phyloP scores from a whole-genome alignment of 2,113 vertebrate genomes.

The Pangasianodon hypophthalmus region DNA sequence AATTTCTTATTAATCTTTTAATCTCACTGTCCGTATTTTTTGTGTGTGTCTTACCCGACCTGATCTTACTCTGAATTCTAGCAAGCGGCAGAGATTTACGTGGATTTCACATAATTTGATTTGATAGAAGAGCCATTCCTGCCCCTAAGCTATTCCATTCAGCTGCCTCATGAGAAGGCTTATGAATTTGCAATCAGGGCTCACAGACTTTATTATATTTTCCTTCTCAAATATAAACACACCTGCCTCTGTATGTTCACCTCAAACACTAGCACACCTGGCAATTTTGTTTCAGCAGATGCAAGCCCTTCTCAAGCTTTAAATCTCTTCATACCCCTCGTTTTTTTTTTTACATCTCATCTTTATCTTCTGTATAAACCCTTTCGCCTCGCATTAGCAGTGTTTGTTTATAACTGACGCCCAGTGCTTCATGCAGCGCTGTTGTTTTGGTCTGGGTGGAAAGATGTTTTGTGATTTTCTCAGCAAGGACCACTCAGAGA shows the following conservation, averaged over 20 bases:
- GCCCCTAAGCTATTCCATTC: not conserved
- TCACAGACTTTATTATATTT: constrained; percentile 15
- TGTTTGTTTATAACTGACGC: not conserved
- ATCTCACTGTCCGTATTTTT: not conserved
- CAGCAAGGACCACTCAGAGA: not conserved
- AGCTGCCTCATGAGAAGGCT: not conserved
- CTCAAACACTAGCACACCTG: constrained; percentile 3
- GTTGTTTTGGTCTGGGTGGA: not conserved
- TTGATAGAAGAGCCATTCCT: not conserved
- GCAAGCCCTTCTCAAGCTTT: not conserved
- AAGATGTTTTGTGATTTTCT: not conserved
- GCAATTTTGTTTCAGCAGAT: not conserved
- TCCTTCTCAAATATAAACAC: constrained; percentile 15
- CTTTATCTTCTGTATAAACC: not conserved
- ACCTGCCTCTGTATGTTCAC: constrained; percentile 6
- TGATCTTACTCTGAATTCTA: not conserved
- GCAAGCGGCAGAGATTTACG: not conserved
- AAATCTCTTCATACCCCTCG: not conserved
- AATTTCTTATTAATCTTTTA: no score
- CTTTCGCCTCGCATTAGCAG: not conserved
- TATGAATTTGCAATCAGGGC: constrained; percentile 2
- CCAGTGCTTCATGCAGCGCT: not conserved
- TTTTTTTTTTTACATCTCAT: not conserved
- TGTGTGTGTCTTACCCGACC: not conserved
- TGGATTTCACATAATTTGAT: constrained; percentile 3